Percentiles rank a stretch among this genome's conserved stretches.
These are phyloP conservation scores for Poliocrania exsul DNA, from an alignment of 2,797 vertebrate genomes.

Conservation along the genomic window DNA sequence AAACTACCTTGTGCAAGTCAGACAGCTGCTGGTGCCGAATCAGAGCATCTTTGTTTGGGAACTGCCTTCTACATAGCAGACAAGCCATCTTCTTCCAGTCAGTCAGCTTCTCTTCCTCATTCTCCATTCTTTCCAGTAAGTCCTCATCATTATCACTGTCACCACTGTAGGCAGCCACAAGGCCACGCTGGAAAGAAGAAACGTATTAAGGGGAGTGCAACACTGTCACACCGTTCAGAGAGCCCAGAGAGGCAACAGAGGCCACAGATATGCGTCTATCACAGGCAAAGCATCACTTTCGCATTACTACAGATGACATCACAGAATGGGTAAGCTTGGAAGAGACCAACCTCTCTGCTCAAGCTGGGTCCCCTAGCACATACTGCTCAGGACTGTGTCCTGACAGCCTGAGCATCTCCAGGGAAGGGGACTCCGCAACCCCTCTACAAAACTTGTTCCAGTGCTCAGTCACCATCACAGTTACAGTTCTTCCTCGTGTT, in stretches of 20 bases:
- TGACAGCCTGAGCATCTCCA: neutral
- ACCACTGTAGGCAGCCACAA: constrained; percentile 96
- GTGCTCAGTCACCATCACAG: neutral
- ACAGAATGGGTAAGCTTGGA: neutral
- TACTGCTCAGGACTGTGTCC: neutral
- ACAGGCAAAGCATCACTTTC: neutral
- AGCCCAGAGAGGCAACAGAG: neutral
- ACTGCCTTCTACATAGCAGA: constrained; percentile 94
- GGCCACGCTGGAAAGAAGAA: constrained; percentile 80
- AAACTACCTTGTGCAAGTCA: constrained; percentile 93
- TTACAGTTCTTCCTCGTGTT: neutral
- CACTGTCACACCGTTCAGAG: neutral
- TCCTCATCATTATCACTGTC: constrained; percentile 97
- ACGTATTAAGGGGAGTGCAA: neutral
- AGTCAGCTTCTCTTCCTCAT: constrained; percentile 88
- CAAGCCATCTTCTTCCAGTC: constrained; percentile 98
- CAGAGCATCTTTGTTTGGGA: constrained; percentile 93
- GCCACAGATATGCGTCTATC: accelerated
- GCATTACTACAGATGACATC: neutral
- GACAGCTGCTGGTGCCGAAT: constrained; percentile 95
- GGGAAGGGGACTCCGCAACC: neutral
- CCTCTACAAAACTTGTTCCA: neutral
- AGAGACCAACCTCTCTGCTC: neutral
- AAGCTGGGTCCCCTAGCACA: neutral
- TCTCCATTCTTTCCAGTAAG: constrained; percentile 83